Conservation (phyloP, 2,113 vertebrate species). For the Sphyrna mokarran region DNA sequence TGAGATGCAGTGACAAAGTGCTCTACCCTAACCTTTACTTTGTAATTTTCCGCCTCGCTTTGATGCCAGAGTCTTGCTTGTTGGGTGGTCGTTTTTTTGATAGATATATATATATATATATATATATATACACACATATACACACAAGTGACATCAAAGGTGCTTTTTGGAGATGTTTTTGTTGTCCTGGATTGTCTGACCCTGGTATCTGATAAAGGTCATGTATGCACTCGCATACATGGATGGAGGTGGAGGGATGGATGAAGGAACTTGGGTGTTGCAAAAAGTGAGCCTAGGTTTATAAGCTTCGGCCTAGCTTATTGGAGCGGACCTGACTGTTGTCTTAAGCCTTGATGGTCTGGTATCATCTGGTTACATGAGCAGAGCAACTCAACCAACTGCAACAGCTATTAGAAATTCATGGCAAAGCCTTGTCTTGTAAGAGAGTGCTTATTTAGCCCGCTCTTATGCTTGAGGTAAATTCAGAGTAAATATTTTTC, state of each 20-base stretch:
- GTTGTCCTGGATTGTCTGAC: not conserved
- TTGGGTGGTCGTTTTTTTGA: not conserved
- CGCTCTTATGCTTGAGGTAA: not conserved
- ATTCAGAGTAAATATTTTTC: not conserved
- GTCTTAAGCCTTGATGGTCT: not conserved
- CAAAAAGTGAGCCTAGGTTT: not conserved
- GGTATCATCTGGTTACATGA: not conserved
- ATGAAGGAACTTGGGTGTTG: not conserved
- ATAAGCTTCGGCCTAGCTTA: not conserved
- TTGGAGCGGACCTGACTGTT: not conserved
- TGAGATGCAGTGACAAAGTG: not conserved
- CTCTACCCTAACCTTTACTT: not conserved
- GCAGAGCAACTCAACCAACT: too few relatives aligned
- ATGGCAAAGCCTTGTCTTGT: not conserved
- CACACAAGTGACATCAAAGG: not conserved
- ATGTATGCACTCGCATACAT: not conserved
- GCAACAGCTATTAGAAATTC: not conserved
- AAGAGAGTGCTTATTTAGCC: not conserved
- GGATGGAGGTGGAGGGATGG: not conserved
- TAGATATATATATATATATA: too few relatives aligned
- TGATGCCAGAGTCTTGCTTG: not conserved
- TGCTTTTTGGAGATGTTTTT: not conserved
- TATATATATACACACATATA: too few relatives aligned
- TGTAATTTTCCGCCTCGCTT: not conserved
- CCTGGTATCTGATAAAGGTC: constrained; percentile 2